These are phyloP conservation scores for Nymphalis c-album DNA, from an alignment of 2,888 invertebrate species.

Conservation along the genomic window DNA sequence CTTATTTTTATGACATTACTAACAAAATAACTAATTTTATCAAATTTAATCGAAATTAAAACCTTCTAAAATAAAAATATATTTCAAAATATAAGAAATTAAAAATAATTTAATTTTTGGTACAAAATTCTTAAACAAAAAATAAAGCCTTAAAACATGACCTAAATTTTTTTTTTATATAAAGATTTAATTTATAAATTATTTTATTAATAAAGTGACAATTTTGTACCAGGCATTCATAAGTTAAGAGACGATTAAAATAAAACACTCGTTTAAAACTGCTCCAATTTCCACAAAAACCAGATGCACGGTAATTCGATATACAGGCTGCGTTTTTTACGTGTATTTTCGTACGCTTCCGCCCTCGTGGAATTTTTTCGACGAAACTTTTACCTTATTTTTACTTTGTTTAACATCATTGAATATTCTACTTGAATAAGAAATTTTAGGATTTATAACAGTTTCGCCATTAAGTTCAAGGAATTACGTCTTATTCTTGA, in stretches of 20 bases:
- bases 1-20: too few relatives aligned
- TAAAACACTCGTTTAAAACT: slow-evolving; percentile 37
- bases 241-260: slow-evolving; percentile 37
- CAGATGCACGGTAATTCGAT: slow-evolving; percentile 52
- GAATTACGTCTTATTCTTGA: too few relatives aligned
- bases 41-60: too few relatives aligned
- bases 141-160: too few relatives aligned
- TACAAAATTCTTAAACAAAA: too few relatives aligned
- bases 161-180: too few relatives aligned
- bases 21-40: too few relatives aligned
- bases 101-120: too few relatives aligned
- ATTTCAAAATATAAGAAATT: too few relatives aligned
- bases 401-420: slow-evolving; percentile 35
- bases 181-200: neutral
- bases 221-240: slow-evolving; percentile 41
- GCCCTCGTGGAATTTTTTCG: slow-evolving; percentile 39
- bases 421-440: slow-evolving; percentile 21
- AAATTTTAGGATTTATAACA: neutral
- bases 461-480: neutral
- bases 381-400: slow-evolving; percentile 37
- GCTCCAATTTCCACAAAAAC: slow-evolving; percentile 45
- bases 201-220: slow-evolving; percentile 29
- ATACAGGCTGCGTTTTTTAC: slow-evolving; percentile 46
- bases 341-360: slow-evolving; percentile 49
- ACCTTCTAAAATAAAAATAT: too few relatives aligned